phyloP scores from a whole-genome alignment of 2,113 vertebrate species.

The Tylochromis polylepis region DNA sequence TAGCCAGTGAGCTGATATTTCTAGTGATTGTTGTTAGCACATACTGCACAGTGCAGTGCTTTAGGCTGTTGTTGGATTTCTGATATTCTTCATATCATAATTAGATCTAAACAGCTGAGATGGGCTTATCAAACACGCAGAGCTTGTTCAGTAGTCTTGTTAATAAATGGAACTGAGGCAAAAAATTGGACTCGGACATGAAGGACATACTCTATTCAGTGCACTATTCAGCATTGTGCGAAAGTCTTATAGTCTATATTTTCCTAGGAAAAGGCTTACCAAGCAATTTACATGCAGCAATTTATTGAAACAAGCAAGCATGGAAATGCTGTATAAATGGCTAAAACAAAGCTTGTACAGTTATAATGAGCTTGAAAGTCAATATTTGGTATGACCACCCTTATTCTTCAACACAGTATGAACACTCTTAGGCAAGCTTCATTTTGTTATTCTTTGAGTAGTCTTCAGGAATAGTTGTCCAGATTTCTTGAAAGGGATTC shows the following conservation, averaged over 20 bases:
- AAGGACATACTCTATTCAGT: background rate
- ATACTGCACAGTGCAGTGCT: background rate
- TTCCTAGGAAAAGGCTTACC: background rate
- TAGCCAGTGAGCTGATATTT: background rate
- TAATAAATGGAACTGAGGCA: background rate
- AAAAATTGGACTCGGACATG: background rate
- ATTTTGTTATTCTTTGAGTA: background rate
- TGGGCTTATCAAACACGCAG: background rate
- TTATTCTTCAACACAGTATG: background rate
- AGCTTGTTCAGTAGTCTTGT: background rate
- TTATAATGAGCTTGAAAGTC: background rate
- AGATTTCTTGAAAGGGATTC: background rate
- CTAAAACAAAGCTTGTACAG: background rate
- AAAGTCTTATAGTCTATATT: background rate
- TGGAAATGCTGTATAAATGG: background rate
- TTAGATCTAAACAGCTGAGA: slow-evolving; percentile 22
- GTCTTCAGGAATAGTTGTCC: background rate
- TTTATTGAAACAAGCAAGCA: background rate
- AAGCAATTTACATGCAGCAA: background rate
- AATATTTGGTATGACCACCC: background rate
- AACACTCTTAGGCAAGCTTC: background rate
- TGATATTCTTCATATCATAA: slow-evolving; percentile 16
- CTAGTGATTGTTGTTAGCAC: background rate
- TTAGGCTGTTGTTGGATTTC: slow-evolving; percentile 1
- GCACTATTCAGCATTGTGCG: background rate